Conservation (phyloP, 2,113 vertebrate genomes). For the Pelecanoides urinatrix region DNA sequence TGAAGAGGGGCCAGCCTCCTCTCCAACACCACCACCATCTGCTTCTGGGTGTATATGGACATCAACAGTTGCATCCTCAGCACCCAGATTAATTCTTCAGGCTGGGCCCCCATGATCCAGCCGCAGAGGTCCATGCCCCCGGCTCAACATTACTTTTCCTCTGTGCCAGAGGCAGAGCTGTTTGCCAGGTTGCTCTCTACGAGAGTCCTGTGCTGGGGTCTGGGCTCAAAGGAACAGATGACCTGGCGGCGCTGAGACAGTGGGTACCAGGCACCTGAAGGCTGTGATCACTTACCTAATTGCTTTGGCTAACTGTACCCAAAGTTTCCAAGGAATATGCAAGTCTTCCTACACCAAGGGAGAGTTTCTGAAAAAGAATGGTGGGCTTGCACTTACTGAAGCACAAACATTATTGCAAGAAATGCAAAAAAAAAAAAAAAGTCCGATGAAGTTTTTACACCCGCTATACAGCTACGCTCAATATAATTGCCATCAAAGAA, state of each 20-base stretch:
- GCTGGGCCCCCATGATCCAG: background rate
- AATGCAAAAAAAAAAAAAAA: background rate
- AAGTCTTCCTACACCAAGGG: background rate
- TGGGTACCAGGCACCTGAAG: background rate
- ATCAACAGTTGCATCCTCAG: background rate
- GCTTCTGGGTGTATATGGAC: background rate
- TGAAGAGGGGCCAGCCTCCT: background rate
- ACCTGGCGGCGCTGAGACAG: background rate
- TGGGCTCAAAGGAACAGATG: background rate
- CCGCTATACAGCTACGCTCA: background rate
- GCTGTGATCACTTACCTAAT: background rate
- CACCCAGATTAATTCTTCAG: background rate
- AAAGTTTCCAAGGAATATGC: background rate
- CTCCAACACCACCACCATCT: background rate
- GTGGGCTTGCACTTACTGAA: background rate
- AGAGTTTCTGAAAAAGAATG: background rate
- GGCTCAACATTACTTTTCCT: background rate
- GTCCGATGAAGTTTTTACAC: background rate
- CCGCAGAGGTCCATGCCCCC: background rate
- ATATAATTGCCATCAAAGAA: background rate
- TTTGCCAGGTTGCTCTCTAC: background rate
- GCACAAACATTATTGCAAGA: background rate
- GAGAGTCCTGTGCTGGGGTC: background rate
- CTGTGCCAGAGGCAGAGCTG: background rate
- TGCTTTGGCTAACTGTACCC: background rate